Evolutionary conservation across 2,888 invertebrate genomes (phyloP), one percentile per base, ranked within the genome.

Genomic region (Palloptera scutellata): DNA sequence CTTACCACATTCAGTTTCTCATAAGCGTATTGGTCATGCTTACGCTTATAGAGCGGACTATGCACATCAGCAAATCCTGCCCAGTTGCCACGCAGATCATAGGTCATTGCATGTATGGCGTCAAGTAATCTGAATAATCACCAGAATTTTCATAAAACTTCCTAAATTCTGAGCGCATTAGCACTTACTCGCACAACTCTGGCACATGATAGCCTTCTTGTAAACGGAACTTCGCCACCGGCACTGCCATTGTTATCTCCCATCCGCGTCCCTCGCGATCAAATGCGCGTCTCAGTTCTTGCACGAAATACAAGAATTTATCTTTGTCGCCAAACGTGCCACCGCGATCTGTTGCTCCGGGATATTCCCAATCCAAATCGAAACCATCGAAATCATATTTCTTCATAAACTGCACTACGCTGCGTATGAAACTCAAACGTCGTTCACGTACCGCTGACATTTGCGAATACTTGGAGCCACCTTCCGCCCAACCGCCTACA

Each of bases 191-290:
- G 89, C 95, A 95, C 59, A 96, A 86, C 81, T 95, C 95, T 13
- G 94, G 93, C 9, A 96, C 95, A 81, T 95, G 94, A 79, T 96
- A 96, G 0, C 95, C 96, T 83, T 95, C 95, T 83, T 94, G 91
- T 48, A 96, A 86, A 42, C 95, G 87, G 83, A 95, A 95, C 82
- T 92, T 93, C 3, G 95, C 94, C 54, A 96, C 87, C 0, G 95
- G 95, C 8, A 95, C 95, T 0, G 95, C 95, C 86, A 94, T 95
- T 0, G 95, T 95, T 58, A 96, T 89, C 81, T 96, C 94, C 94
- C 95, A 95, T 41, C 90, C 90, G 75, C 89, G 91, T 1, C 89
- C 89, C 64, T 88, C 90, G 51, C 89, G 88, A 81, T 91, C 89
- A 80, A 96, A 95, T 1, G 94, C 94, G 30, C 92, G 87, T 71